Evolutionary conservation across 2,888 invertebrate species (phyloP).

Genomic region (Drosophila fulvimacula): DNA sequence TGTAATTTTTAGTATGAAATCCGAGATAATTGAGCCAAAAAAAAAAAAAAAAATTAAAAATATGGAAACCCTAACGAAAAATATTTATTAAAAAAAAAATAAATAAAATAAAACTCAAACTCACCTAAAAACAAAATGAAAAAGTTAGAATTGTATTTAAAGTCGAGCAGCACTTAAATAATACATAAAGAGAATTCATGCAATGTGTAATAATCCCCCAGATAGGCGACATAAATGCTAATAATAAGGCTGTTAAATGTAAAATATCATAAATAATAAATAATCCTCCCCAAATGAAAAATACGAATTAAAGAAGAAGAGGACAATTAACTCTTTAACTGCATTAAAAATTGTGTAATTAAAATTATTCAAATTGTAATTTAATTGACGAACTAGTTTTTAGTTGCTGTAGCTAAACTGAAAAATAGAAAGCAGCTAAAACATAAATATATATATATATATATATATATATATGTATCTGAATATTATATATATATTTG

Average conservation of each 20-base stretch:
- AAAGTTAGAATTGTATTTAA: conserved; percentile 43
- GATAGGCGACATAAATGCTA: conserved; percentile 77
- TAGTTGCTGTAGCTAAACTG: conserved; percentile 74
- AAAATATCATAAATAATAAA: conserved; percentile 79
- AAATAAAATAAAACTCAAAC: conserved; percentile 6
- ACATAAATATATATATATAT: not conserved
- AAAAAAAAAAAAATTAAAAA: conserved; percentile 20
- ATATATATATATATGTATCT: conserved; percentile 10
- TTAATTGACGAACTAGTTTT: conserved; percentile 67
- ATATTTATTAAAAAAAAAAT: not conserved
- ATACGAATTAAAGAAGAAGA: conserved; percentile 16
- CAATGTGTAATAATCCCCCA: conserved; percentile 69
- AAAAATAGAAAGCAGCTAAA: conserved; percentile 14
- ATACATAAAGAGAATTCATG: conserved; percentile 40
- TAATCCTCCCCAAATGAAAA: conserved; percentile 36
- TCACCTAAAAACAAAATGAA: conserved; percentile 13
- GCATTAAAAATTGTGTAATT: conserved; percentile 72
- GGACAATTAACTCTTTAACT: conserved; percentile 17
- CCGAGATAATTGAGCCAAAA: conserved; percentile 55
- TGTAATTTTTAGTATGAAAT: conserved; percentile 58
- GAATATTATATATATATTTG: conserved; percentile 15
- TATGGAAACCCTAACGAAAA: conserved; percentile 49
- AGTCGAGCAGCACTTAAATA: conserved; percentile 57
- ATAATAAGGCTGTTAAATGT: conserved; percentile 84
- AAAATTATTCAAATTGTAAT: conserved; percentile 75